These are phyloP conservation scores for Drosophila yooni DNA, from an alignment of 2,888 invertebrate genomes.

Conservation along the genomic window DNA sequence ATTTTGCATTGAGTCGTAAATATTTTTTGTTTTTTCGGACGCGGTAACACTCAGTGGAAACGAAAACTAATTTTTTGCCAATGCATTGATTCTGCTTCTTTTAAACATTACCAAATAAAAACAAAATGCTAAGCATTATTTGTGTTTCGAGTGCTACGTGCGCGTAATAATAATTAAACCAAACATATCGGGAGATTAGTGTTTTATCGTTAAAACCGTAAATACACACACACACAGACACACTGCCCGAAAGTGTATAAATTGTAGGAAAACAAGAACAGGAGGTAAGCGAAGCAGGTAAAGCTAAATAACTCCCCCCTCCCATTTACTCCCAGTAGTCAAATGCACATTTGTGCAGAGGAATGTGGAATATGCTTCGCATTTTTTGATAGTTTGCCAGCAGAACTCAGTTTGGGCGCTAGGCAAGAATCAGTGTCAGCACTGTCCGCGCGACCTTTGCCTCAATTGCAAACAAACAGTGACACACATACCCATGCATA, in stretches of 20 bases:
- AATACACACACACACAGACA: conserved; percentile 31
- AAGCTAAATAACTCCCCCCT: conserved; percentile 27
- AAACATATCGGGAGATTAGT: conserved; percentile 11
- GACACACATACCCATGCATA: conserved; percentile 54
- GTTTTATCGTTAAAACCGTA: conserved; percentile 10
- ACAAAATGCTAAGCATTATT: conserved; percentile 44
- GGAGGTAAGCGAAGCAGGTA: conserved; percentile 56
- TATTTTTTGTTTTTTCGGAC: conserved; percentile 5
- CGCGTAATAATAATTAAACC: conserved; percentile 24
- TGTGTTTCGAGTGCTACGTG: conserved; percentile 36
- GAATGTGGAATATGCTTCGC: conserved; percentile 53
- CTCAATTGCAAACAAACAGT: conserved; percentile 73
- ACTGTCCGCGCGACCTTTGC: conserved; percentile 70
- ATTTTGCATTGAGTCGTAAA: not conserved
- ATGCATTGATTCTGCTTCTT: conserved; percentile 44
- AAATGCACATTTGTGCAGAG: conserved; percentile 44
- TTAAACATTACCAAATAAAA: conserved; percentile 35
- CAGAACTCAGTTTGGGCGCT: conserved; percentile 12
- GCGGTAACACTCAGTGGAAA: conserved; percentile 40
- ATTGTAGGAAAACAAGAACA: conserved; percentile 47
- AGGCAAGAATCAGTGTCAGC: conserved; percentile 34
- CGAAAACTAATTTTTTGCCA: conserved; percentile 58
- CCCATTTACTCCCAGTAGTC: conserved; percentile 1
- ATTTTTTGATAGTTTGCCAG: conserved; percentile 27
- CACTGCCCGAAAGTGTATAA: conserved; percentile 30